Base-by-base conservation (phyloP, 1,140 invertebrate species). In the Acarapis woodi region DNA sequence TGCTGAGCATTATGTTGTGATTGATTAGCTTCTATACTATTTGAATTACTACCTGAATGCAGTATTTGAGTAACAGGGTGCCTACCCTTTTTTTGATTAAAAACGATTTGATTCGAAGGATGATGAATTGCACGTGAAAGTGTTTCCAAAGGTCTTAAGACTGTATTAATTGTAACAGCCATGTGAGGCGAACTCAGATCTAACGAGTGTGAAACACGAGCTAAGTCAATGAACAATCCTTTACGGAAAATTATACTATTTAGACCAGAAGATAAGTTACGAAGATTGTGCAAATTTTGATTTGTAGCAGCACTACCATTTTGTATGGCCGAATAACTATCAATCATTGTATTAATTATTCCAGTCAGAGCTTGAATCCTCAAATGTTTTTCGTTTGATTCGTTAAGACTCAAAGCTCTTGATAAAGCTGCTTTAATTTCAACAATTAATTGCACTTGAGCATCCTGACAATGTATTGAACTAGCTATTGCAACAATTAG, bases 111-210 rank as follows among this genome's bases (percentile, higher is more conserved):
- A 6, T 51, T 45, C 38, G 46, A 48, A 30, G 63, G 64, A 31
- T 60, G 65, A 51, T 79, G 78, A 3, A 78, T 71, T 40, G 76
- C 71, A 12, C 74, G 56, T 3, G 76, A 68, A 15, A 85, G 56
- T 0, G 71, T 70, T 53, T 85, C 78, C 37, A 85, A 58, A 2
- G 78, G 74, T 48, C 79, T 79, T 32, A 85, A 56, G 0, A 68
- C 66, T 15, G 72, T 64, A 48, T 82, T 82, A 4, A 80, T 62
- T 0, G 78, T 82, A 2, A 62, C 61, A 1, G 73, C 64, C 54
- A 77, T 71, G 47, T 75, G 67, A 1, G 75, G 73, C 49, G 72
- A 76, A 1, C 74, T 77, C 8, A 85, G 53, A 55, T 83, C 78
- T 24, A 83, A 56, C 49, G 67, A 71, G 51, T 80, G 73, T 0